These are phyloP conservation scores for Alentia gelatinosa DNA, from an alignment of 2,888 invertebrate genomes.

Conservation along the genomic window DNA sequence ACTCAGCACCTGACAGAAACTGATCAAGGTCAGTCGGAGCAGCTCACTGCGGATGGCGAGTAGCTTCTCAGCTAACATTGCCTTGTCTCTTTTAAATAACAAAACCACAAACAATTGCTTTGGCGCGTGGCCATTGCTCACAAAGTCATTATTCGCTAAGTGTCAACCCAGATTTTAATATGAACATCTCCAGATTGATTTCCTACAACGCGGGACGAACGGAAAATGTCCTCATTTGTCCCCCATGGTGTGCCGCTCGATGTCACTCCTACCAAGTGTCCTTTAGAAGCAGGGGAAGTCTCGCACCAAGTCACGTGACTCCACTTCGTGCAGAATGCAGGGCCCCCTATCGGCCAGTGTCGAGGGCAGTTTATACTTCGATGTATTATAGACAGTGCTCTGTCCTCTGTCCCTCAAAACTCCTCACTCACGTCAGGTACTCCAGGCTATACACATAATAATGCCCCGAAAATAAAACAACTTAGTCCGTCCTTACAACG, in stretches of 20 bases:
- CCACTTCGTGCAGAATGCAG: not conserved
- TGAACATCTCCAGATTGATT: not conserved
- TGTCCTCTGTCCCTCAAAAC: not conserved
- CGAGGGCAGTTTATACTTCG: not conserved
- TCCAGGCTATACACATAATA: not conserved
- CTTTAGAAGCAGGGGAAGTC: not conserved
- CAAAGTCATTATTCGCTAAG: not conserved
- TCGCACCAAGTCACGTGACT: not conserved
- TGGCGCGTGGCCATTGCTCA: not conserved
- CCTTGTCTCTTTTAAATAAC: conserved; percentile 38
- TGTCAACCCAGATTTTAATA: conserved; percentile 21
- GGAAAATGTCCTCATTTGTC: not conserved
- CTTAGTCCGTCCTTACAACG: not conserved
- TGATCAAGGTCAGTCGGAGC: conserved; percentile 29
- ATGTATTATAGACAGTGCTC: not conserved
- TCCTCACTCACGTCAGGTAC: conserved; percentile 2
- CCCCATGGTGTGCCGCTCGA: not conserved
- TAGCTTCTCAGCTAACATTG: conserved; percentile 25
- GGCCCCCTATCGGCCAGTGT: not conserved
- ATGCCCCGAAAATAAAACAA: conserved; percentile 16
- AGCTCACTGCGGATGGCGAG: conserved; percentile 12
- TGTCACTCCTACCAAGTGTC: not conserved
- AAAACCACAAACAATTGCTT: conserved; percentile 33
- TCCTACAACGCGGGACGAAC: not conserved
- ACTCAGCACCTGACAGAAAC: conserved; percentile 52